These are phyloP conservation scores for Oncorhynchus tshawytscha DNA, from an alignment of 2,113 vertebrate genomes.

Conservation along the genomic window DNA sequence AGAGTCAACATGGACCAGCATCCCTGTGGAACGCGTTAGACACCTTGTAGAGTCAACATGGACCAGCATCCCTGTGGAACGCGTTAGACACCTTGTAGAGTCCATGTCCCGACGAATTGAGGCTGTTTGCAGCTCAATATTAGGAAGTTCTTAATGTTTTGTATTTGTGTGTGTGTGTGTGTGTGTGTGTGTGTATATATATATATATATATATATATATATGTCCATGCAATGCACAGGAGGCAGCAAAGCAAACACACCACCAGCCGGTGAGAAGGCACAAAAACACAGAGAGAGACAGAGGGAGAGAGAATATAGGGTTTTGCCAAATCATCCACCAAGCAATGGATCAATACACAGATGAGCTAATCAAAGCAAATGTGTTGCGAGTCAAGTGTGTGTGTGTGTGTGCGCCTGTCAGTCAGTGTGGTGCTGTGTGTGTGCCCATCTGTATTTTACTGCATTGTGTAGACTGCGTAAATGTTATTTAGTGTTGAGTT, in stretches of 20 bases:
- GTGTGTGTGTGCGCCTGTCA: not conserved
- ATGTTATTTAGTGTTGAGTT: too few species aligned
- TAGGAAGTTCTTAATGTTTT: not conserved
- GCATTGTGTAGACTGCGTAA: slow-evolving; percentile 13
- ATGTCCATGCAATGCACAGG: not conserved
- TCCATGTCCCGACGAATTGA: too few species aligned
- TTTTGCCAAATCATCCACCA: not conserved
- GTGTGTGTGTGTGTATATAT: not conserved
- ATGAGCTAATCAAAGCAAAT: not conserved
- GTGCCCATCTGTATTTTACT: not conserved
- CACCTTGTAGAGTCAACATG: too few species aligned
- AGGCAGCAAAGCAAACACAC: not conserved
- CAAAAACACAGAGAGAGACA: not conserved
- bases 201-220: not conserved
- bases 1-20: too few species aligned
- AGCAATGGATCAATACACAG: not conserved
- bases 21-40: too few species aligned
- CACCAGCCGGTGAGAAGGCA: not conserved
- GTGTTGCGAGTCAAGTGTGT: not conserved
- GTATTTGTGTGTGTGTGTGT: too few species aligned
- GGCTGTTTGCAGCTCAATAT: too few species aligned
- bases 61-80: too few species aligned
- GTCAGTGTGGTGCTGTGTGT: not conserved
- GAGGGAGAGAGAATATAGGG: not conserved
- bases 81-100: too few species aligned